A percentile compares a stretch with the other conserved stretches of the same genome.
phyloP scores from a whole-genome alignment of 2,113 vertebrate genomes.

The Labrus mixtus region DNA sequence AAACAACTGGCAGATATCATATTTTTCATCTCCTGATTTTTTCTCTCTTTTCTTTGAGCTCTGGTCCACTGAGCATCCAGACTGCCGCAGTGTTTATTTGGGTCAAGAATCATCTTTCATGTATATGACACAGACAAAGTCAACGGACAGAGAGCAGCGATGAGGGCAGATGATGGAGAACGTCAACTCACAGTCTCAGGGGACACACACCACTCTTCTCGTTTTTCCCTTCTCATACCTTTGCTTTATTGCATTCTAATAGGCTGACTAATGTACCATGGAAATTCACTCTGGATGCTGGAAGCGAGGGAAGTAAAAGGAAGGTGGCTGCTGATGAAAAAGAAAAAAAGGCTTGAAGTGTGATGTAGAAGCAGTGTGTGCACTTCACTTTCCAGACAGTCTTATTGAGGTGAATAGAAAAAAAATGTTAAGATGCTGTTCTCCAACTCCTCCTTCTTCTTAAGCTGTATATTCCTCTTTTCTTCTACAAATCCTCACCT shows the following conservation, averaged over 20 bases:
- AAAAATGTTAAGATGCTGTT: conserved; percentile 26
- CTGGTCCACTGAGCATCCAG: conserved; percentile 80
- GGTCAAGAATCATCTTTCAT: conserved; percentile 98
- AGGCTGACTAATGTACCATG: conserved; percentile 99
- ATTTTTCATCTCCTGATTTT: conserved; percentile 6
- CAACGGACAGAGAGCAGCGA: conserved; percentile 93
- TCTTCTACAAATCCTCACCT: conserved; percentile 40
- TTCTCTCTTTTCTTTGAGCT: conserved; percentile 65
- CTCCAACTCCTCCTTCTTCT: conserved; percentile 1
- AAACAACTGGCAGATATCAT: conserved; percentile 85
- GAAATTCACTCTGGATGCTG: conserved; percentile 92
- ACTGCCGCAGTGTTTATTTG: conserved; percentile 94
- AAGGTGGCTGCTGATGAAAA: conserved; percentile 29
- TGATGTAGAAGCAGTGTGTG: conserved; percentile 14
- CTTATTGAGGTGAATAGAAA: conserved; percentile 39
- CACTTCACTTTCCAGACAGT: background rate
- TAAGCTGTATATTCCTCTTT: conserved; percentile 46
- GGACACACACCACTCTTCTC: conserved; percentile 90
- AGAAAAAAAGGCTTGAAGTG: conserved; percentile 9
- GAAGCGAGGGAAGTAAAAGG: conserved; percentile 32
- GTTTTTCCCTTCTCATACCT: conserved; percentile 52
- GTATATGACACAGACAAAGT: conserved; percentile 96
- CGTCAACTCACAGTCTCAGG: conserved; percentile 89
- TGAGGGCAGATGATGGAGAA: conserved; percentile 98
- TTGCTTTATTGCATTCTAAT: conserved; percentile 92